These are phyloP conservation scores for Nesoenas mayeri DNA, from an alignment of 2,113 vertebrate species.

Conservation along the genomic window DNA sequence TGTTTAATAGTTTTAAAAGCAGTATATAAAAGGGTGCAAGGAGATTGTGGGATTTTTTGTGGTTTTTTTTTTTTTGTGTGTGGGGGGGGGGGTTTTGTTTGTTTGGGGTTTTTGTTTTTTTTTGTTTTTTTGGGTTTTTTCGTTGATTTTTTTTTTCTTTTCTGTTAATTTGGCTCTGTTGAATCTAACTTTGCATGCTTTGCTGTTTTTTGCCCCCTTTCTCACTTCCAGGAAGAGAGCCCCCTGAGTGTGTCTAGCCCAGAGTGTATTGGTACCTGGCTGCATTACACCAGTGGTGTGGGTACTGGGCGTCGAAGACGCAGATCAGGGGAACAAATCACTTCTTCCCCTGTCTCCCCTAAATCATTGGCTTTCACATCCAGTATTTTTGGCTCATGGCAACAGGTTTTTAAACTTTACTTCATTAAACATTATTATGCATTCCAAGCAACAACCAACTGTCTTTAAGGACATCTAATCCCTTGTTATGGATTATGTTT, in stretches of 20 bases:
- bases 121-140: background rate
- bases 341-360: slow-evolving; percentile 96
- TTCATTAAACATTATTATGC: slow-evolving; percentile 88
- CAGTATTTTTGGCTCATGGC: slow-evolving; percentile 98
- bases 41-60: slow-evolving; percentile 29
- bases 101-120: too few relatives aligned
- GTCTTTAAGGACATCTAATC: slow-evolving; percentile 91
- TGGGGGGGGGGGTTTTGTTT: too few relatives aligned
- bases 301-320: slow-evolving; percentile 96
- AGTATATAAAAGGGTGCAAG: slow-evolving; percentile 59
- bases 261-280: slow-evolving; percentile 95
- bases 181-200: slow-evolving; percentile 92
- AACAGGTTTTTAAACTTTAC: slow-evolving; percentile 97
- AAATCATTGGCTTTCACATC: slow-evolving; percentile 98
- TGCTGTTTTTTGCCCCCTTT: slow-evolving; percentile 87
- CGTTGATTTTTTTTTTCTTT: slow-evolving; percentile 72
- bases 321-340: slow-evolving; percentile 98
- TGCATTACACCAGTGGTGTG: slow-evolving; percentile 95
- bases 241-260: slow-evolving; percentile 97
- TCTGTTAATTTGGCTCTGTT: slow-evolving; percentile 83
- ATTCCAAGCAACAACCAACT: slow-evolving; percentile 81
- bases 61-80: background rate
- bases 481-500: slow-evolving; percentile 73
- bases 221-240: slow-evolving; percentile 94
- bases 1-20: slow-evolving; percentile 62